These are phyloP conservation scores for Ptilorrhoa leucosticta DNA, from an alignment of 2,113 vertebrate species.

Conservation along the genomic window DNA sequence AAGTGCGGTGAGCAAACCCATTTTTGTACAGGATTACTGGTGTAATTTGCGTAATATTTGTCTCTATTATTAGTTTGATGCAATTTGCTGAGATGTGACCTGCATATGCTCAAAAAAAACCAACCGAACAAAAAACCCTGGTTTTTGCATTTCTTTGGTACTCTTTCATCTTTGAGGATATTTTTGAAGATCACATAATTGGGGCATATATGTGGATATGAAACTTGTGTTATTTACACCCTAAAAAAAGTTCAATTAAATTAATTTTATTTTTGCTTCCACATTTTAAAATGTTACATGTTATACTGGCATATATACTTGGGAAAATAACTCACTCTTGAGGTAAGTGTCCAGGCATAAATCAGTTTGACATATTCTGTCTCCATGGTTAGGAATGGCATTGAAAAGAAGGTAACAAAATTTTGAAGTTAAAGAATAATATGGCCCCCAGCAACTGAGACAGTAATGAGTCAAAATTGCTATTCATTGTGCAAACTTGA, in stretches of 20 bases:
- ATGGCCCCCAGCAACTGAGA: background rate
- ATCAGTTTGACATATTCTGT: constrained; percentile 23
- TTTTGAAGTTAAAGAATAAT: constrained; percentile 39
- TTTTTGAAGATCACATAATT: rapidly evolving
- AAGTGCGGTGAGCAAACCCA: background rate
- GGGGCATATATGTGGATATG: background rate
- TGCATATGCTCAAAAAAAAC: background rate
- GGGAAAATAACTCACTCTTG: background rate
- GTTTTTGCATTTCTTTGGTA: background rate
- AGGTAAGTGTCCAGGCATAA: constrained; percentile 1
- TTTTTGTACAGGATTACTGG: background rate
- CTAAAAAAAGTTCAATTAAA: background rate
- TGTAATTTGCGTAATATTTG: background rate
- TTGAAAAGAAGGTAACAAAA: constrained; percentile 22
- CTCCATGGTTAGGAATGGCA: background rate
- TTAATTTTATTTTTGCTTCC: background rate
- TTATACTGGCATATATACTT: background rate
- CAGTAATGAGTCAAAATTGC: constrained; percentile 28
- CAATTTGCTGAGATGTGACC: background rate
- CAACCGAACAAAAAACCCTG: background rate
- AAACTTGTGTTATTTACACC: background rate
- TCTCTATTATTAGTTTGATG: background rate
- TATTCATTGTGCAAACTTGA: constrained; percentile 31
- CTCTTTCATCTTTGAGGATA: background rate
- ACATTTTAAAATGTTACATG: background rate